A percentile compares a stretch with the other conserved stretches of the same genome.
Evolutionary conservation across 2,888 invertebrate genomes (phyloP).

Genomic region (Pollenia angustigena): DNA sequence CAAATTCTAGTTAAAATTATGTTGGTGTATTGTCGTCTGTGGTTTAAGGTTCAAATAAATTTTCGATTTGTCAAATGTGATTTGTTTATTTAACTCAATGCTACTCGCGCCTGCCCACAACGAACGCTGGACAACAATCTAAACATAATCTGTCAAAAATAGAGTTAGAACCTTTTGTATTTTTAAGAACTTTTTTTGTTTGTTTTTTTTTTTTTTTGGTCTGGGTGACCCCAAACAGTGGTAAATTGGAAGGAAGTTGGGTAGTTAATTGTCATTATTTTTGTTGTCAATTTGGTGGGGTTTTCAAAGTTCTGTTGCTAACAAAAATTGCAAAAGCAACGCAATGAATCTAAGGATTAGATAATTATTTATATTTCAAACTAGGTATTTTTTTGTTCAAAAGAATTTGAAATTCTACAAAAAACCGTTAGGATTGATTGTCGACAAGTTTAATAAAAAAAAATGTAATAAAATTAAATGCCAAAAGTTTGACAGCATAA

Average conservation of each 20-base stretch:
- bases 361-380: conserved; percentile 6
- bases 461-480: conserved; percentile 47
- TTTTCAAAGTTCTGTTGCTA: conserved; percentile 4
- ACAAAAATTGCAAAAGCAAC: not conserved
- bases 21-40: conserved; percentile 16
- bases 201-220: not conserved
- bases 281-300: conserved; percentile 23
- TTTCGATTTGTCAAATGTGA: conserved; percentile 71
- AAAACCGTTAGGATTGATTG: conserved; percentile 41
- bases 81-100: conserved; percentile 63
- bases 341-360: conserved; percentile 2
- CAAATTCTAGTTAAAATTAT: not conserved
- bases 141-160: conserved; percentile 61
- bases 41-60: conserved; percentile 68
- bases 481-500: not conserved
- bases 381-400: not conserved
- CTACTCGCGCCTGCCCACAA: conserved; percentile 51
- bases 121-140: conserved; percentile 34
- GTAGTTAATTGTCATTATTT: conserved; percentile 33
- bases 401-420: not conserved
- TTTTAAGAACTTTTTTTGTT: conserved; percentile 22
- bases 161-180: not conserved
- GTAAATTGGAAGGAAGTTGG: conserved; percentile 5
- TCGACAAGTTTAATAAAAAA: conserved; percentile 32
- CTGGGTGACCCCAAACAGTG: conserved; percentile 43